These are phyloP conservation scores for Speoplatyrhinus poulsoni DNA, from an alignment of 2,113 vertebrate genomes.

Conservation along the genomic window DNA sequence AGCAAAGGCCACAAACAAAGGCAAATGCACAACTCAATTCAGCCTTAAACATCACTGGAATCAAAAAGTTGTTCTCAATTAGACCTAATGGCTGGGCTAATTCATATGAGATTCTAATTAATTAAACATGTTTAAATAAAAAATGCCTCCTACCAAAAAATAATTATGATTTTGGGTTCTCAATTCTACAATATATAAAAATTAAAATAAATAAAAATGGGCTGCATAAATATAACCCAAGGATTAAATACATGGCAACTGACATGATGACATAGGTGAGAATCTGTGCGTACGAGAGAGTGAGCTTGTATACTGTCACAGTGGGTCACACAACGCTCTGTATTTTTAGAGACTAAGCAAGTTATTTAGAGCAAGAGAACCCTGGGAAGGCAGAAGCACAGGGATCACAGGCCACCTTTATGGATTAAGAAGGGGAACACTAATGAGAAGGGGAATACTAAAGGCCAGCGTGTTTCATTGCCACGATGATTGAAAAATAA, in stretches of 20 bases:
- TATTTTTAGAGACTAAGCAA: conserved; percentile 60
- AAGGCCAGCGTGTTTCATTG: conserved; percentile 59
- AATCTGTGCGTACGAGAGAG: conserved; percentile 10
- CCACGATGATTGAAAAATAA: conserved; percentile 58
- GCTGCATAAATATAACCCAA: background rate
- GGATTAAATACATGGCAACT: background rate
- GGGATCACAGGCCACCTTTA: conserved; percentile 53
- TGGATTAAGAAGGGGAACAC: conserved; percentile 31
- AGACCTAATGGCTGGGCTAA: background rate
- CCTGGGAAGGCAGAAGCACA: conserved; percentile 52
- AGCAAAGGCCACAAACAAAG: background rate
- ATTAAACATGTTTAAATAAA: conserved; percentile 23
- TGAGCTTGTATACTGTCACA: conserved; percentile 56
- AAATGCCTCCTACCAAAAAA: conserved; percentile 5
- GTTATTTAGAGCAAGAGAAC: conserved; percentile 62
- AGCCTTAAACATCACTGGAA: conserved; percentile 5
- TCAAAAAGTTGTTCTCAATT: conserved; percentile 16
- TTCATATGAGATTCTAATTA: conserved; percentile 12
- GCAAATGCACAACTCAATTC: conserved; percentile 4
- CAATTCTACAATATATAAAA: background rate
- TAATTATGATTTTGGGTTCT: background rate
- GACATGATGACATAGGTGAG: background rate
- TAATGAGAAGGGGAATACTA: conserved; percentile 36
- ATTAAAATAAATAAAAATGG: background rate
- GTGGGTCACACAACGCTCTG: conserved; percentile 55